Conservation (phyloP, 2,113 vertebrate genomes). For the Acinonyx jubatus region DNA sequence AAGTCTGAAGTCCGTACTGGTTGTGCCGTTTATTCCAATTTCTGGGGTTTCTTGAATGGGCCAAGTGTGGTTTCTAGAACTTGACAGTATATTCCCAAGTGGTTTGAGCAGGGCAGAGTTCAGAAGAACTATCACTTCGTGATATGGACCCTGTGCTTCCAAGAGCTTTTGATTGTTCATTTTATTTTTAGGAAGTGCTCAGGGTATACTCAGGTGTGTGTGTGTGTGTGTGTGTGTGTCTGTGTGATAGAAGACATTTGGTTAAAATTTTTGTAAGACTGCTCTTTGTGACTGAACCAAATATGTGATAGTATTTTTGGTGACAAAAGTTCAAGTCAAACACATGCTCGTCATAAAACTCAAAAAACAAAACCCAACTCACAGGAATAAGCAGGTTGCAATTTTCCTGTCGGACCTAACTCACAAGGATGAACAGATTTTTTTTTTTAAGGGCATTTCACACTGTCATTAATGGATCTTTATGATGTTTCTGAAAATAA, state of each 20-base stretch:
- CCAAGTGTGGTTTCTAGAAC: background rate
- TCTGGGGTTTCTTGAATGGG: background rate
- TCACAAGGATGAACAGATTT: background rate
- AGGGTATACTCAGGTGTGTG: background rate
- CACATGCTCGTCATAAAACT: background rate
- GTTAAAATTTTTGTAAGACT: background rate
- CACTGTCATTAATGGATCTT: slow-evolving; percentile 53
- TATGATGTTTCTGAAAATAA: slow-evolving; percentile 64
- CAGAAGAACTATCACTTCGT: slow-evolving; percentile 29
- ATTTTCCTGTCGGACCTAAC: background rate
- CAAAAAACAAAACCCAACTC: background rate
- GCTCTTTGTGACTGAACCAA: slow-evolving; percentile 41
- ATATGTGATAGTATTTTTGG: background rate
- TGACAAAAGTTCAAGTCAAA: background rate
- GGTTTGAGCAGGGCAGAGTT: background rate
- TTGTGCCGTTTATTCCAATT: background rate
- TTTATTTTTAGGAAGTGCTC: background rate
- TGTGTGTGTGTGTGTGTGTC: background rate
- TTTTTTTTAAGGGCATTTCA: background rate
- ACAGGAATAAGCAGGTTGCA: slow-evolving; percentile 9
- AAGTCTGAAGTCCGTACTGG: too few species aligned
- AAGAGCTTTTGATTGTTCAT: background rate
- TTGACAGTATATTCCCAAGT: background rate
- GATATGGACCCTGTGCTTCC: background rate
- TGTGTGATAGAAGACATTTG: background rate